Evolutionary conservation across 2,888 invertebrate species (phyloP).

Genomic region (Polydrusus tereticollis): DNA sequence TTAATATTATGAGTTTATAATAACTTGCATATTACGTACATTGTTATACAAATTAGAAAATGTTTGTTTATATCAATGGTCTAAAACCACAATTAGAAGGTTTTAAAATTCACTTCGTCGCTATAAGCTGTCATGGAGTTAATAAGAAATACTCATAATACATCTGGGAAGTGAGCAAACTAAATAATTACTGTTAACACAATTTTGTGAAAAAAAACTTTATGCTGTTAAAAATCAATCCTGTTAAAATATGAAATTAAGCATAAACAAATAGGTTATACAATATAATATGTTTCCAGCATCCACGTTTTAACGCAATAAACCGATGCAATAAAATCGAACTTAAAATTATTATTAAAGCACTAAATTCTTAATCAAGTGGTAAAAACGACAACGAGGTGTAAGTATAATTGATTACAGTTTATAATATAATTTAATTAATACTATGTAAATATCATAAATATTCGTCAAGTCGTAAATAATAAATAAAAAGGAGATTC

Average conservation of each 20-base stretch:
- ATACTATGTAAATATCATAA: slow-evolving; percentile 42
- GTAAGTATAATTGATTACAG: slow-evolving; percentile 36
- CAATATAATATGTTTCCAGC: background rate
- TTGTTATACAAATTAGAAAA: too few species aligned
- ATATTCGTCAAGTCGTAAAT: slow-evolving; percentile 43
- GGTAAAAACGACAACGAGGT: slow-evolving; percentile 43
- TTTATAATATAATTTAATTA: slow-evolving; percentile 40
- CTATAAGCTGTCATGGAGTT: too few species aligned
- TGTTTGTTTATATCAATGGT: too few species aligned
- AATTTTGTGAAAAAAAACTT: too few species aligned
- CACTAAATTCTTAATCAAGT: slow-evolving; percentile 36
- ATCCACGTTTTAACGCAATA: slow-evolving; percentile 7
- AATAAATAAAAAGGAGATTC: slow-evolving; percentile 39
- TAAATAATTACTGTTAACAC: too few species aligned
- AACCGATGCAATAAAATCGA: slow-evolving; percentile 34
- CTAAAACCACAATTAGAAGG: too few species aligned
- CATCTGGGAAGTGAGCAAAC: too few species aligned
- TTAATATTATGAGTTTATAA: too few species aligned
- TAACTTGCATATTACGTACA: too few species aligned
- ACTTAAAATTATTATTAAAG: slow-evolving; percentile 29
- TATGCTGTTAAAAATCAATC: background rate
- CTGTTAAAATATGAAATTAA: background rate
- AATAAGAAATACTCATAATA: too few species aligned
- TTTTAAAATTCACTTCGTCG: too few species aligned
- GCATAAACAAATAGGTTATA: background rate